Evolutionary conservation across 2,888 invertebrate genomes (phyloP).

Genomic region (Lissocephala sabroskyi): DNA sequence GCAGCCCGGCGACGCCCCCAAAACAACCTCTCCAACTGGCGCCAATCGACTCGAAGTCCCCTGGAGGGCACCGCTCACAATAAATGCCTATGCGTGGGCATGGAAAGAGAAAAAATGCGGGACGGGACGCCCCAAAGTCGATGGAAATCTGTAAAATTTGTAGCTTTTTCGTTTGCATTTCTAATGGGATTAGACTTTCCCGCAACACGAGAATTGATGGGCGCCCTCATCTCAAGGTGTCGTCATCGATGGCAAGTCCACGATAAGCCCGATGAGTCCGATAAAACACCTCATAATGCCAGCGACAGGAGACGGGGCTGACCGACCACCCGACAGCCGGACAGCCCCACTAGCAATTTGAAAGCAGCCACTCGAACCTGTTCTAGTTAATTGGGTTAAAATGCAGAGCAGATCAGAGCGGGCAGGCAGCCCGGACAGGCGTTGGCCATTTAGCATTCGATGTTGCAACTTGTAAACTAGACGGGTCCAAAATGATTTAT

Average conservation of each 20-base stretch:
- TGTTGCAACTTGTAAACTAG: slow-evolving; percentile 27
- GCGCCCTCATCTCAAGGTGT: slow-evolving; percentile 1
- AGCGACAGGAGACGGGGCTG: too few relatives aligned
- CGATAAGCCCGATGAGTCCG: too few relatives aligned
- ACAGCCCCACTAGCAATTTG: slow-evolving; percentile 33
- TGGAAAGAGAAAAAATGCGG: too few relatives aligned
- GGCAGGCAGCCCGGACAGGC: slow-evolving; percentile 31
- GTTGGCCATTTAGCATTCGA: slow-evolving; percentile 46
- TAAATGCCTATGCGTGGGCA: too few relatives aligned
- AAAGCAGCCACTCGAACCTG: slow-evolving; percentile 36
- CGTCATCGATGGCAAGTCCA: too few relatives aligned
- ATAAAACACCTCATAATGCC: too few relatives aligned
- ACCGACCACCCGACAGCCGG: too few relatives aligned
- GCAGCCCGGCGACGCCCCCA: too few relatives aligned
- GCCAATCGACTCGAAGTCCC: slow-evolving; percentile 20
- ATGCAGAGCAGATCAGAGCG: slow-evolving; percentile 25
- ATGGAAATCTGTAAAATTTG: too few relatives aligned
- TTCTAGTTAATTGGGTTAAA: slow-evolving; percentile 67
- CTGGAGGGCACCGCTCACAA: slow-evolving; percentile 28
- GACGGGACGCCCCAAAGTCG: too few relatives aligned
- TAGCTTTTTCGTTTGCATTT: too few relatives aligned
- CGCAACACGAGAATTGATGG: slow-evolving; percentile 11
- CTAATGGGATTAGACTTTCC: too few relatives aligned
- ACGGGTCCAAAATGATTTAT: slow-evolving; percentile 46
- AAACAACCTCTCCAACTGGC: background rate